A percentile compares a stretch with the other conserved stretches of the same genome.
phyloP scores from a whole-genome alignment of 2,888 invertebrate genomes.

The Pristionchus exspectatus region DNA sequence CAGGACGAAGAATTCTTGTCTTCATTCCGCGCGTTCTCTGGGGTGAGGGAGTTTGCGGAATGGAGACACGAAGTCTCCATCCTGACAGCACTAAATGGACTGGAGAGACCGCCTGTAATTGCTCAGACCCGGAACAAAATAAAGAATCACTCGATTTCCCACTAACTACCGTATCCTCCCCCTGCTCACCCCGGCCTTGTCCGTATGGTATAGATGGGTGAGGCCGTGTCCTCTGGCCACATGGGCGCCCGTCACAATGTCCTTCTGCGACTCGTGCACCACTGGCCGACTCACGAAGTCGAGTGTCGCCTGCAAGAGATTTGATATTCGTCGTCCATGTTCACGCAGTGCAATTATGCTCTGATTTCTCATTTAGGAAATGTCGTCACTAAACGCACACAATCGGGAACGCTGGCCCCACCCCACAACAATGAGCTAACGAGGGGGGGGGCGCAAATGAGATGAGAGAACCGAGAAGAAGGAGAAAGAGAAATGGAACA shows the following conservation, averaged over 20 bases:
- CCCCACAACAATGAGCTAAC: conserved; percentile 27
- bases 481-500: neutral
- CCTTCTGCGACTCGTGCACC: conserved; percentile 54
- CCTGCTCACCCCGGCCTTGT: conserved; percentile 12
- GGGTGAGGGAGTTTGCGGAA: too few species aligned
- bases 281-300: conserved; percentile 55
- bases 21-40: too few species aligned
- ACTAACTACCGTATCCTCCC: neutral
- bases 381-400: neutral
- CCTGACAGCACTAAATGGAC: too few species aligned
- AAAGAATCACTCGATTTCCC: neutral
- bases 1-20: too few species aligned
- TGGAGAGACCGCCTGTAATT: too few species aligned
- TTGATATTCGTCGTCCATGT: neutral
- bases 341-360: conserved; percentile 6
- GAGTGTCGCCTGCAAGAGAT: conserved; percentile 55
- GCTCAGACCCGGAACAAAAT: too few species aligned
- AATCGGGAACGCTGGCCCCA: neutral
- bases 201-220: conserved; percentile 52
- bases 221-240: conserved; percentile 62
- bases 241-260: conserved; percentile 63
- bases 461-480: conserved; percentile 43
- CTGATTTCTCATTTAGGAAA: conserved; percentile 6
- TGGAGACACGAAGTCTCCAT: too few species aligned
- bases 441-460: conserved; percentile 18